Evolutionary conservation across 2,888 invertebrate genomes (phyloP).

Genomic region (Melanargia galathea): DNA sequence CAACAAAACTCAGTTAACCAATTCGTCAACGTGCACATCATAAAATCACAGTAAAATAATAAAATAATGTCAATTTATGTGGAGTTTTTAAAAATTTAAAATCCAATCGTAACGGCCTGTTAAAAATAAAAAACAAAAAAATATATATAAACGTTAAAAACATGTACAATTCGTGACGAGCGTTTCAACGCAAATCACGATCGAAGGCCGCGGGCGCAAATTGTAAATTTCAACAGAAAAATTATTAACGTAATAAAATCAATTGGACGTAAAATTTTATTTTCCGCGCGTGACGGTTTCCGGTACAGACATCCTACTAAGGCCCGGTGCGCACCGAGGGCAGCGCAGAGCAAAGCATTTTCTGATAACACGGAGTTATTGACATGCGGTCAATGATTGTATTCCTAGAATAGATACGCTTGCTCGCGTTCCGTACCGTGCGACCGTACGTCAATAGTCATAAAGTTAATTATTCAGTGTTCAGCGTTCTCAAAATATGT

Average conservation of each 20-base stretch:
- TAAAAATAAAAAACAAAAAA: no score
- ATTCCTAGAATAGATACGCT: no score
- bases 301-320: no score
- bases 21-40: not conserved
- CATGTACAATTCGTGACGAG: not conserved
- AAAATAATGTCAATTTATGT: not conserved
- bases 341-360: no score
- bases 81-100: constrained; percentile 8
- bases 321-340: no score
- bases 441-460: no score
- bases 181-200: constrained; percentile 24
- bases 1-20: not conserved
- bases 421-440: no score
- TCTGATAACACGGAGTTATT: no score
- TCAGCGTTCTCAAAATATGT: no score
- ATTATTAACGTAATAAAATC: constrained; percentile 24
- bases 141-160: no score
- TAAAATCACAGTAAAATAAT: constrained; percentile 12
- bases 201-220: constrained; percentile 11
- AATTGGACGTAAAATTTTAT: constrained; percentile 20
- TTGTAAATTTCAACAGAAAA: constrained; percentile 20
- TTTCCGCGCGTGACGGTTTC: constrained; percentile 16
- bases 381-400: no score
- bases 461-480: no score
- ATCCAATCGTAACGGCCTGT: constrained; percentile 9